Evolutionary conservation across 1,140 invertebrate genomes (phyloP), one percentile per base, ranked within the genome.

Genomic region (Rhynchophorus ferrugineus): DNA sequence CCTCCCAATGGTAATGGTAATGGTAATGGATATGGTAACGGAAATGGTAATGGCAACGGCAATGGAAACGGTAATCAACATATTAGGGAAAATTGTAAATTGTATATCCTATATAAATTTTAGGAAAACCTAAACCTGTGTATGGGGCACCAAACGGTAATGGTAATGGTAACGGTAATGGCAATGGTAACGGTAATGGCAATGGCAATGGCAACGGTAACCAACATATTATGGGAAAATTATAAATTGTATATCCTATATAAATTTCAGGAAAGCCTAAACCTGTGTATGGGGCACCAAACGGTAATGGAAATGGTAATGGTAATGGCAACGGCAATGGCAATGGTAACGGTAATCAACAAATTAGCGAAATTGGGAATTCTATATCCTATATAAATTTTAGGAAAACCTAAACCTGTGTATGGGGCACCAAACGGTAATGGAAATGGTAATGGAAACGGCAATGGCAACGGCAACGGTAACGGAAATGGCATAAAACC

Each of bases 61-160:
- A 45, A 39, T 29, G n/a, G n/a, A n/a, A n/a, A n/a, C n/a, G n/a
- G n/a, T n/a, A n/a, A n/a, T n/a, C n/a, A n/a, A n/a, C n/a, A n/a
- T n/a, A n/a, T n/a, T n/a, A n/a, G n/a, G n/a, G n/a, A n/a, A n/a
- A n/a, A n/a, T n/a, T n/a, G n/a, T n/a, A n/a, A n/a, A n/a, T n/a
- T n/a, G n/a, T n/a, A n/a, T n/a, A n/a, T n/a, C n/a, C n/a, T n/a
- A n/a, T n/a, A n/a, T 44, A 3, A 42, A 35, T 7, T 21, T 37
- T 16, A 19, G 18, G 19, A 44, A 48, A 20, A 39, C 42, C 6
- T 11, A 29, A 29, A 29, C 24, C 24, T 6, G 24, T 29, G 11
- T 61, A 61, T 49, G 54, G 56, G 9, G 42, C 57, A n/a, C 58
- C 62, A 22, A 59, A 61, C 42, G 60, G 60, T 18, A 61, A 61